Conservation (phyloP, 1,140 invertebrate species). For the Apocrypta bakeri region DNA sequence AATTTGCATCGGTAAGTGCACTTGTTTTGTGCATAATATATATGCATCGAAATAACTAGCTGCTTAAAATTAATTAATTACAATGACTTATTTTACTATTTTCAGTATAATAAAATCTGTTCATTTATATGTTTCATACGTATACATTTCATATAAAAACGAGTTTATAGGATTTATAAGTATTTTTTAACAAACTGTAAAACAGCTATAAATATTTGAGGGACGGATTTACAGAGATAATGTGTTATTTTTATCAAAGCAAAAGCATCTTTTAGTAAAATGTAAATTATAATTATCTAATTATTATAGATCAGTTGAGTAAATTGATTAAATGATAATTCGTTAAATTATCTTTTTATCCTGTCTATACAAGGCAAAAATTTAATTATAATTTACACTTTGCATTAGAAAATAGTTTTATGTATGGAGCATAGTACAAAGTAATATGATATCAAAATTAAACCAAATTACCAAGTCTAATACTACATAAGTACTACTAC, state of each 20-base stretch:
- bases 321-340: not conserved
- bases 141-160: not conserved
- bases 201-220: not conserved
- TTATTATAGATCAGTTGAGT: not conserved
- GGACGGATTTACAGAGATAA: slow-evolving; percentile 4
- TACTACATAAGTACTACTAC: not conserved
- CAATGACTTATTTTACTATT: not conserved
- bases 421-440: not conserved
- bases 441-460: not conserved
- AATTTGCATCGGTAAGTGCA: not conserved
- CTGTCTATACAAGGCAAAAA: not conserved
- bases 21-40: not conserved
- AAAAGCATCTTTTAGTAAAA: not conserved
- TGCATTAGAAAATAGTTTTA: too few species aligned
- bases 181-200: not conserved
- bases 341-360: not conserved
- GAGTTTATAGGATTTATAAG: not conserved
- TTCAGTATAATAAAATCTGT: not conserved
- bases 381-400: not conserved
- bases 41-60: not conserved
- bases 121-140: not conserved
- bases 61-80: not conserved
- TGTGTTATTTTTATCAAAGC: not conserved
- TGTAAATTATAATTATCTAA: not conserved
- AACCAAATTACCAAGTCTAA: not conserved